phyloP scores from a whole-genome alignment of 2,888 invertebrate genomes.

The Crepidodera aurea region DNA sequence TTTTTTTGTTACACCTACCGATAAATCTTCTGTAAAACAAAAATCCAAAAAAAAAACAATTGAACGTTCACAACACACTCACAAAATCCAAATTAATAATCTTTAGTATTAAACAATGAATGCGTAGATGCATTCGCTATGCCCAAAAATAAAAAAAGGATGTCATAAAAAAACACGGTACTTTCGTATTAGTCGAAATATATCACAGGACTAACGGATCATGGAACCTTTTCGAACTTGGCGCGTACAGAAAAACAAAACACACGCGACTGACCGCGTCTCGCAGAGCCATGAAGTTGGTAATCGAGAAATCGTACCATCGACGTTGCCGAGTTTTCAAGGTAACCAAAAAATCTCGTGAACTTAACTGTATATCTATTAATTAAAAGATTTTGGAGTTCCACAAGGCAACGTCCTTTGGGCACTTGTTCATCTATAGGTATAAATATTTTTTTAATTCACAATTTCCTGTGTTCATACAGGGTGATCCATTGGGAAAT shows the following conservation, averaged over 20 bases:
- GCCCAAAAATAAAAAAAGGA: constrained; percentile 15
- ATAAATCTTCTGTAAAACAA: no score
- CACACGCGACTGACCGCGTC: constrained; percentile 39
- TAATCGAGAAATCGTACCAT: constrained; percentile 31
- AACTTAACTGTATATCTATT: no score
- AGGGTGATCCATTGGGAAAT: no score
- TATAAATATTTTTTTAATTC: no score
- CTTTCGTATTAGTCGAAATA: constrained; percentile 30
- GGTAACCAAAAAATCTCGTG: background rate
- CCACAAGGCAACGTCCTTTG: no score
- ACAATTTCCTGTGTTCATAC: no score
- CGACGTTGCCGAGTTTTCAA: constrained; percentile 19
- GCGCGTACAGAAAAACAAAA: constrained; percentile 31
- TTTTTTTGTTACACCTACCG: no score
- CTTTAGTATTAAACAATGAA: no score
- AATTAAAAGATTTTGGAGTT: no score
- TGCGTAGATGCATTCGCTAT: background rate
- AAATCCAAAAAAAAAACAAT: no score
- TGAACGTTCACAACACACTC: background rate
- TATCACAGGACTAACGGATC: constrained; percentile 34
- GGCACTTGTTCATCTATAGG: no score
- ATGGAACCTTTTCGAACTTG: constrained; percentile 34
- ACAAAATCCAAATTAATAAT: background rate
- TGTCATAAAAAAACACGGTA: constrained; percentile 29
- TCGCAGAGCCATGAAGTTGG: constrained; percentile 34